phyloP scores from a whole-genome alignment of 2,888 invertebrate species.

The Erannis defoliaria region DNA sequence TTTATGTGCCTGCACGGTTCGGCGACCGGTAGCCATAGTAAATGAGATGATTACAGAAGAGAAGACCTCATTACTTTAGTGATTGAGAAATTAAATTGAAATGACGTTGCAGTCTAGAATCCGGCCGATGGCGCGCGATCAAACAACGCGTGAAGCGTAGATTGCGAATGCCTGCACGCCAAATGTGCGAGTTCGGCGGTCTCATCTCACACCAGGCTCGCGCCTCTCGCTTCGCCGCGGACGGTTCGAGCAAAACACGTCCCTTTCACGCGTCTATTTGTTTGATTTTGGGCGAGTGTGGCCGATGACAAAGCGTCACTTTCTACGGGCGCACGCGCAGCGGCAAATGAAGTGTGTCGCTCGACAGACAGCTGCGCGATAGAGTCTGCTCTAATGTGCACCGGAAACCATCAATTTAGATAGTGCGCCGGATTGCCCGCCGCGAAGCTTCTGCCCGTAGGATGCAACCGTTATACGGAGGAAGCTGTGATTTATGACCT shows the following conservation, averaged over 20 bases:
- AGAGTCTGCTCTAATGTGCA: slow-evolving; percentile 76
- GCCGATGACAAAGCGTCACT: slow-evolving; percentile 79
- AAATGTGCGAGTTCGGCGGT: slow-evolving; percentile 57
- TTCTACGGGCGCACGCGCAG: slow-evolving; percentile 82
- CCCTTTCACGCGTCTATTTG: slow-evolving; percentile 62
- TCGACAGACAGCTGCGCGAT: slow-evolving; percentile 80
- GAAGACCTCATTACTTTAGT: slow-evolving; percentile 43
- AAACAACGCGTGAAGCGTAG: slow-evolving; percentile 59
- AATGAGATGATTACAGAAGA: slow-evolving; percentile 51
- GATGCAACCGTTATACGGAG: slow-evolving; percentile 81
- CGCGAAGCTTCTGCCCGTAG: slow-evolving; percentile 78
- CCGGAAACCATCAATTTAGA: slow-evolving; percentile 86
- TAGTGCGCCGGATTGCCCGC: slow-evolving; percentile 81
- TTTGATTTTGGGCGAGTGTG: slow-evolving; percentile 69
- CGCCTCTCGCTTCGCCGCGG: slow-evolving; percentile 53
- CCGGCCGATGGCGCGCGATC: slow-evolving; percentile 55
- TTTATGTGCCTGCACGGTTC: slow-evolving; percentile 58
- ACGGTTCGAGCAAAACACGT: slow-evolving; percentile 43
- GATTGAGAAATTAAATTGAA: slow-evolving; percentile 44
- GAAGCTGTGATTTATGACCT: slow-evolving; percentile 83
- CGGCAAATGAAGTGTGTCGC: slow-evolving; percentile 84
- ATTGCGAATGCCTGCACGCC: slow-evolving; percentile 59
- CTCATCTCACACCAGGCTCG: slow-evolving; percentile 47
- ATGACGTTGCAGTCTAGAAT: slow-evolving; percentile 46
- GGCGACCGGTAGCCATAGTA: slow-evolving; percentile 57